A percentile compares a stretch with the other conserved stretches of the same genome.
These are phyloP conservation scores for Lepilemur ruficaudatus DNA, from an alignment of 2,797 vertebrate species.

Conservation along the genomic window DNA sequence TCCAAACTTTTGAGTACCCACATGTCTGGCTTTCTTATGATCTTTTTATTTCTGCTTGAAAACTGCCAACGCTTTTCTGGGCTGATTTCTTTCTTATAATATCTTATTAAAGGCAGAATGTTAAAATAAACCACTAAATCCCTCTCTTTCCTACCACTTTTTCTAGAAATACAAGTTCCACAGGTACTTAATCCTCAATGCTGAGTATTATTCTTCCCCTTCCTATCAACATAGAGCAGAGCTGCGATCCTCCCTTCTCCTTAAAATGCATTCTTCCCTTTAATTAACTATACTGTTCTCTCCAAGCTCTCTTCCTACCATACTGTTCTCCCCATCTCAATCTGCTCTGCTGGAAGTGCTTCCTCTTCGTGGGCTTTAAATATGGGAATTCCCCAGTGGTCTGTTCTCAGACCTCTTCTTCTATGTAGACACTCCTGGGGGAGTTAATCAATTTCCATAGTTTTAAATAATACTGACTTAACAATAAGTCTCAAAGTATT, in stretches of 20 bases:
- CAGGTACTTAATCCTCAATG: neutral
- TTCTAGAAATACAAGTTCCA: neutral
- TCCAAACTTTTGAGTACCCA: neutral
- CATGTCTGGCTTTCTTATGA: neutral
- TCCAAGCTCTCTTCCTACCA: neutral
- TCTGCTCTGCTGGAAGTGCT: neutral
- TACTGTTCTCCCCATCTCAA: neutral
- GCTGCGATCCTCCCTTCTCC: neutral
- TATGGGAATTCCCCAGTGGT: neutral
- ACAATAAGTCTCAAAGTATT: neutral
- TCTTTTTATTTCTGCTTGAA: neutral
- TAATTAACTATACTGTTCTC: neutral
- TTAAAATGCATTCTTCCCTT: neutral
- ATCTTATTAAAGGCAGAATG: neutral
- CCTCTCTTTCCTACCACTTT: neutral
- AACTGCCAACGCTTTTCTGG: neutral
- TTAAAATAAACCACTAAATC: neutral
- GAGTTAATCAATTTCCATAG: neutral
- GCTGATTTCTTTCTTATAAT: neutral
- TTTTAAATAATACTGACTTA: neutral
- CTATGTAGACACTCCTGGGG: neutral
- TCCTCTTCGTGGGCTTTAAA: neutral
- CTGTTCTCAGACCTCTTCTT: neutral
- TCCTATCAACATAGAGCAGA: neutral
- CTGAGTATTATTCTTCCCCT: neutral